Percentiles rank a stretch among this genome's conserved stretches.
Conservation (phyloP, 2,113 vertebrate genomes). For the Lycaon pictus region DNA sequence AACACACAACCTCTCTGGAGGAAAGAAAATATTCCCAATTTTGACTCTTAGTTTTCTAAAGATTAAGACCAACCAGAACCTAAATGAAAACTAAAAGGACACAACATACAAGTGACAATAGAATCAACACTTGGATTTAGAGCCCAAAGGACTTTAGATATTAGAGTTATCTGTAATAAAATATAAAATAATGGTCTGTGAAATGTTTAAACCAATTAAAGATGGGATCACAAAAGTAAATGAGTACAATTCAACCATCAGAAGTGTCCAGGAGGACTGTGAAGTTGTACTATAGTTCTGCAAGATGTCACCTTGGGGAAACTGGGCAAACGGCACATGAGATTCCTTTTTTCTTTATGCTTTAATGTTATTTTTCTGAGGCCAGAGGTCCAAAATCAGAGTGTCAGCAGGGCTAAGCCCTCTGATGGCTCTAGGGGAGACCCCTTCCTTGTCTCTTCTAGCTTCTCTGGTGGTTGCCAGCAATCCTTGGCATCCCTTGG, state of each 20-base stretch:
- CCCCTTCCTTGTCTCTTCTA: background rate
- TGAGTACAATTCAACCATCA: background rate
- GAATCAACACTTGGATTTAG: background rate
- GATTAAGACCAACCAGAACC: background rate
- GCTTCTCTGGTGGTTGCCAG: background rate
- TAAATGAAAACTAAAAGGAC: background rate
- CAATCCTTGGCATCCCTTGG: background rate
- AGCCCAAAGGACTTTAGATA: background rate
- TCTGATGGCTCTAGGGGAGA: background rate
- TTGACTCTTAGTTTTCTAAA: background rate
- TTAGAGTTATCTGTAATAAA: background rate
- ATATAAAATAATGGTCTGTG: background rate
- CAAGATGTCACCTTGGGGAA: background rate
- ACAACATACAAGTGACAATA: background rate
- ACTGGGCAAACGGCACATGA: background rate
- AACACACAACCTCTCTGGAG: background rate
- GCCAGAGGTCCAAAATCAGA: background rate
- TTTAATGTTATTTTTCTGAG: background rate
- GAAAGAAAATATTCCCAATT: background rate
- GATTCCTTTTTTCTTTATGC: background rate
- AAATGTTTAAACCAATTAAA: background rate
- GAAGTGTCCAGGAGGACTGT: background rate
- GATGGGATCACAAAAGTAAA: background rate
- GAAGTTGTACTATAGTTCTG: background rate
- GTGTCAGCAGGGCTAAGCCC: background rate